Conservation (phyloP, 2,113 vertebrate genomes). For the Cranoglanis bouderius region DNA sequence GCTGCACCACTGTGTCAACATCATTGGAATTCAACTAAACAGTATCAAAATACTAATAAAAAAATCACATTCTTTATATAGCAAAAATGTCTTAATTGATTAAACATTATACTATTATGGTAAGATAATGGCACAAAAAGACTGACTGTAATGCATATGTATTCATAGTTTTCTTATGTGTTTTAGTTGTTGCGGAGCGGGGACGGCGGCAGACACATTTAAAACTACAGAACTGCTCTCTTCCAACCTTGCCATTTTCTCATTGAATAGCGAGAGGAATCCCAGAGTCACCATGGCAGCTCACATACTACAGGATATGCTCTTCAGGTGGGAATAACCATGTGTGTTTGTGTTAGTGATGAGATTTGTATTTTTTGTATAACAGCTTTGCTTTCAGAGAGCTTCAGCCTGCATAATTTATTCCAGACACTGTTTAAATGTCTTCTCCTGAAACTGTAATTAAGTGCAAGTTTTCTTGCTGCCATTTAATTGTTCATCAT, state of each 20-base stretch:
- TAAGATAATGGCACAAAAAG: background rate
- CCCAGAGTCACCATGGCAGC: constrained; percentile 70
- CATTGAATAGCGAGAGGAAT: constrained; percentile 72
- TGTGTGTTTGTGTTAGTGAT: background rate
- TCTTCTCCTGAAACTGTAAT: background rate
- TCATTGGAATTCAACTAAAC: background rate
- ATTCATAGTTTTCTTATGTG: constrained; percentile 7
- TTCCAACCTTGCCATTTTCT: constrained; percentile 73
- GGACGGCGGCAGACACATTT: constrained; percentile 74
- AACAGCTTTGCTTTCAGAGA: background rate
- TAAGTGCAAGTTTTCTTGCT: background rate
- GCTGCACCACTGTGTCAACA: background rate
- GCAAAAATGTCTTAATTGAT: background rate
- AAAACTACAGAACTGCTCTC: constrained; percentile 72
- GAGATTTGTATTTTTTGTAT: background rate
- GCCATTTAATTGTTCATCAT: background rate
- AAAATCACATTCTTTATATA: background rate
- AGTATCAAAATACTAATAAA: background rate
- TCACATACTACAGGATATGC: constrained; percentile 70
- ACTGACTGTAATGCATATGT: background rate
- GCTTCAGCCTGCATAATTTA: background rate
- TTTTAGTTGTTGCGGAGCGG: constrained; percentile 74
- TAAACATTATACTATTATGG: background rate
- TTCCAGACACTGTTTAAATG: background rate
- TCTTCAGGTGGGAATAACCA: constrained; percentile 67